A percentile compares a stretch with the other conserved stretches of the same genome.
Conservation (phyloP, 2,113 vertebrate genomes). For the Nibea albiflora region DNA sequence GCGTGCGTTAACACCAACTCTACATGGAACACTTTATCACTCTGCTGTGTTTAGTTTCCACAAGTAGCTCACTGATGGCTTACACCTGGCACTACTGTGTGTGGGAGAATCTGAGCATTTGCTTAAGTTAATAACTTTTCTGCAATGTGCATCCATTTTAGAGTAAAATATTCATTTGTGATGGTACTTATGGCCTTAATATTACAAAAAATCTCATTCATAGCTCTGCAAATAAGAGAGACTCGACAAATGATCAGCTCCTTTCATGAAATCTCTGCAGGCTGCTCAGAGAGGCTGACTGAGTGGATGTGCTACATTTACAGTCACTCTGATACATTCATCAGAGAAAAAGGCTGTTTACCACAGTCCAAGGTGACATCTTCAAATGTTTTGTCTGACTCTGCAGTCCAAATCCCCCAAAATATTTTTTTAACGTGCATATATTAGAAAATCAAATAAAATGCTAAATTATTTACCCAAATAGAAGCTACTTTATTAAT, state of each 20-base stretch:
- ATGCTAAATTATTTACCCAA: background rate
- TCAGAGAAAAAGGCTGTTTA: background rate
- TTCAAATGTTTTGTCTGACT: background rate
- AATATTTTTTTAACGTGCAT: background rate
- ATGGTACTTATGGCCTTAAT: background rate
- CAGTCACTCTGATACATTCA: background rate
- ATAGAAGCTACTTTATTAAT: background rate
- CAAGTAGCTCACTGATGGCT: background rate
- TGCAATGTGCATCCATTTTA: conserved; percentile 18
- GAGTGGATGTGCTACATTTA: background rate
- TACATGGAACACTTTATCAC: background rate
- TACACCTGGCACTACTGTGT: background rate
- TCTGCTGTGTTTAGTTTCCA: background rate
- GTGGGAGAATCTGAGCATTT: background rate
- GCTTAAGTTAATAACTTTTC: background rate
- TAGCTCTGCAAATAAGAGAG: background rate
- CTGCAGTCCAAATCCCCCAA: background rate
- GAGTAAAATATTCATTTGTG: conserved; percentile 4
- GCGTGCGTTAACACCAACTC: background rate
- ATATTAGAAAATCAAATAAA: background rate
- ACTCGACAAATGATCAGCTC: no score
- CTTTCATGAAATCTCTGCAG: no score
- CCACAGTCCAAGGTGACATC: background rate
- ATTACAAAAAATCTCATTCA: no score
- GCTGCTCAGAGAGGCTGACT: background rate